These are phyloP conservation scores for Natrix natrix DNA, from an alignment of 2,797 vertebrate genomes.

Conservation along the genomic window DNA sequence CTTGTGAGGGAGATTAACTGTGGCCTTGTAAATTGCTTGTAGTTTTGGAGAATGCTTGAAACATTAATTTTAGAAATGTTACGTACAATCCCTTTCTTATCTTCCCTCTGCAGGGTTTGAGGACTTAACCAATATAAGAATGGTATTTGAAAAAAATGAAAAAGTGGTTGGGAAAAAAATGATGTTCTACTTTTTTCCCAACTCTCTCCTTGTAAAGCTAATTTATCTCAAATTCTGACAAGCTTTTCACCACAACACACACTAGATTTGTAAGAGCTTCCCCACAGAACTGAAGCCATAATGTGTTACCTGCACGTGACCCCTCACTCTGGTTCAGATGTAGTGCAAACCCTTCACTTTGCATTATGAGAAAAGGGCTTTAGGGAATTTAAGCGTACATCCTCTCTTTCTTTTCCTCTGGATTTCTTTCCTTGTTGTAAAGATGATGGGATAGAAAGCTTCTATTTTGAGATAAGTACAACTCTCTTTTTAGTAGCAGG, in stretches of 20 bases:
- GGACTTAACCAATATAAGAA: neutral
- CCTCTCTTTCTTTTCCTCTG: neutral
- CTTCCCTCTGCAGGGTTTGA: neutral
- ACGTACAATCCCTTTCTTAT: slow-evolving; percentile 14
- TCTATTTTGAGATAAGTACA: neutral
- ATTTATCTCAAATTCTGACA: neutral
- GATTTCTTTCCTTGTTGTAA: neutral
- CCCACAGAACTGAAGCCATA: neutral
- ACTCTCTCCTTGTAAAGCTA: neutral
- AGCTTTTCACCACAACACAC: neutral
- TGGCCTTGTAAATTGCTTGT: slow-evolving; percentile 5
- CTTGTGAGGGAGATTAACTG: slow-evolving; percentile 9
- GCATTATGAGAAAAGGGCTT: neutral
- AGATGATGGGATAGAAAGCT: neutral
- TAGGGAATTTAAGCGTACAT: neutral
- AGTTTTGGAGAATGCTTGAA: slow-evolving; percentile 7
- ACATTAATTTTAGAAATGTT: slow-evolving; percentile 2
- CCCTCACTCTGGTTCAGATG: neutral
- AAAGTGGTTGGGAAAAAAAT: neutral
- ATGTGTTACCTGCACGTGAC: neutral
- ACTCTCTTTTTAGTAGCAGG: neutral
- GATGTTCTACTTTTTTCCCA: neutral
- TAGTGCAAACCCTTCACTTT: neutral
- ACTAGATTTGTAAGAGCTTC: neutral
- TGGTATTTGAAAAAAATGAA: neutral